Percentiles rank a stretch among this genome's conserved stretches.
These are phyloP conservation scores for Centruroides sculpturatus DNA, from an alignment of 1,140 invertebrate genomes.

Conservation along the genomic window DNA sequence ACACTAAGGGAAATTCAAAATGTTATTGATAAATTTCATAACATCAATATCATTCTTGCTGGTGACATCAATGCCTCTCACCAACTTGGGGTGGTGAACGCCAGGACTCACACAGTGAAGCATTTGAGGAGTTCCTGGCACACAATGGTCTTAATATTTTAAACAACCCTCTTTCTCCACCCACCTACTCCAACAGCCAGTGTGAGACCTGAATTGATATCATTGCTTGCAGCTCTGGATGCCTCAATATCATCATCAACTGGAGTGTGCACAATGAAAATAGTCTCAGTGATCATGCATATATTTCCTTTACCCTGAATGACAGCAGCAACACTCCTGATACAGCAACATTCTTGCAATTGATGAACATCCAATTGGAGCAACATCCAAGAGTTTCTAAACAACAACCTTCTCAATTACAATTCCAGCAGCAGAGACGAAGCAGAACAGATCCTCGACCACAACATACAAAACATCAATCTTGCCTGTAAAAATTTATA, in stretches of 20 bases:
- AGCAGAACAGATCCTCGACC: too few species aligned
- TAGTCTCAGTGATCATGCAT: too few species aligned
- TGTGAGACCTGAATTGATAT: not conserved
- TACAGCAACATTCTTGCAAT: too few species aligned
- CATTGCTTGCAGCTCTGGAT: too few species aligned
- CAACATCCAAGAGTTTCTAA: not conserved
- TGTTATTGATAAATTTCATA: too few species aligned
- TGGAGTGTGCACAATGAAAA: too few species aligned
- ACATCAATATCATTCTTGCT: too few species aligned
- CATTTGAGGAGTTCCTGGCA: not conserved
- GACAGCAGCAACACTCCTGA: too few species aligned
- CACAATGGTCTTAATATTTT: not conserved
- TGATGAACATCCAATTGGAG: not conserved
- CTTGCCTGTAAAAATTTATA: not conserved
- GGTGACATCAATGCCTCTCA: too few species aligned
- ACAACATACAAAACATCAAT: not conserved
- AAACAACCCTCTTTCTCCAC: not conserved
- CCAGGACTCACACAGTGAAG: not conserved
- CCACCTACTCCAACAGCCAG: not conserved
- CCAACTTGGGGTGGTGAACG: not conserved
- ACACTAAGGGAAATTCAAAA: too few species aligned
- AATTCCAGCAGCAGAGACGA: not conserved
- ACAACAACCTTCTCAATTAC: not conserved
- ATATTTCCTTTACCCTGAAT: too few species aligned
- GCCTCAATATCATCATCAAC: too few species aligned